Evolutionary conservation across 2,113 vertebrate genomes (phyloP), one percentile per base, ranked within the genome.

Genomic region (Sinocyclocheilus grahami): DNA sequence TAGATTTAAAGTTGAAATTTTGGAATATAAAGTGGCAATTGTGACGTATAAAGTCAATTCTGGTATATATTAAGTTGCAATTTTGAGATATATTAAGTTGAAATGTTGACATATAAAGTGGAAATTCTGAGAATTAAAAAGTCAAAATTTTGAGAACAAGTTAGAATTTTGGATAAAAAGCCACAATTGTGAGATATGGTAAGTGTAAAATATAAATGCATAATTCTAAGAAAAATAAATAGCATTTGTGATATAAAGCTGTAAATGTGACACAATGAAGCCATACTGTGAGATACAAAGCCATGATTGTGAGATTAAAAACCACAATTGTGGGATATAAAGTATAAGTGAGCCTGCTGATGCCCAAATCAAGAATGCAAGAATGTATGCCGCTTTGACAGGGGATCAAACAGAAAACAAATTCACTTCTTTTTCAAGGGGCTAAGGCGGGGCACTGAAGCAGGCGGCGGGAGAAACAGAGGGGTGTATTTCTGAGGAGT

Each of bases 401-500:
- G 6, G 12, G 11, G 42, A 51, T 51, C 63, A 53, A 71, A 67
- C 27, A 53, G 81, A 53, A 82, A 67, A 65, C 37, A 27, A n/a
- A 67, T 27, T 82, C 58, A 30, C n/a, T 46, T 81, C 37, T 82
- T 71, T 82, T 81, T 78, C 65, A 10, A 69, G 65, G 77, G 72
- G 77, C 62, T 55, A 84, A 42, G 46, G 65, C 33, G 84, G 65
- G 83, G 20, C 37, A 71, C 42, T 71, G 69, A 46, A 84, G 71
- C 33, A 51, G 72, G n/a, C 79, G 37, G 83, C 46, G 63, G 67
- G 46, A 55, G 53, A 83, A 48, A 51, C 65, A 82, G 67, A 80
- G 11, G 33, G 60, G 58, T 84, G 77, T 79, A 81, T 87, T 74
- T 88, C 67, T 55, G 85, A 75, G 80, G 87, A 89, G 87, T 80